Conservation (phyloP, 1,140 invertebrate genomes). For the Achatina immaculata region DNA sequence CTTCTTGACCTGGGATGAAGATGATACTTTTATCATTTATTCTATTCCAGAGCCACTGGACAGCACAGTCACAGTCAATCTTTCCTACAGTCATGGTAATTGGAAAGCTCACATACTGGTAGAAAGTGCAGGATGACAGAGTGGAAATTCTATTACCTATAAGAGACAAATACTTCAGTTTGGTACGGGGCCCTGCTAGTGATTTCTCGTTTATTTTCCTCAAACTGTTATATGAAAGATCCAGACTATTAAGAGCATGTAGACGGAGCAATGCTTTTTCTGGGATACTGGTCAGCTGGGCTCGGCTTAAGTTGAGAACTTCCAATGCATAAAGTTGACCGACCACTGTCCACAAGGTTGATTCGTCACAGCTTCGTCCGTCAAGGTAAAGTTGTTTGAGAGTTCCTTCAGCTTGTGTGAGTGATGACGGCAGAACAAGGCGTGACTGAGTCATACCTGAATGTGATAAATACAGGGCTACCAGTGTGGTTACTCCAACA, state of each 20-base stretch:
- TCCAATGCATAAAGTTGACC: neutral
- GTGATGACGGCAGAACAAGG: neutral
- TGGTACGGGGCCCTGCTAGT: neutral
- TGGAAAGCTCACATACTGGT: conserved; percentile 9
- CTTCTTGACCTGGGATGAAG: neutral
- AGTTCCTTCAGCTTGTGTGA: neutral
- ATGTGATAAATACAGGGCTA: neutral
- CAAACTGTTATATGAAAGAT: conserved; percentile 3
- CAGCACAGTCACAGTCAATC: conserved; percentile 8
- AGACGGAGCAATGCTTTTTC: neutral
- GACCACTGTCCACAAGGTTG: neutral
- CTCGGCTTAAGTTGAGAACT: neutral
- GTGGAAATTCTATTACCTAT: neutral
- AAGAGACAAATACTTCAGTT: neutral
- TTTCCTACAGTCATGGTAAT: neutral
- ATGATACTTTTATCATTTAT: neutral
- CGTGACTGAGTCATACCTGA: too few relatives aligned
- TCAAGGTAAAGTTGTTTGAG: neutral
- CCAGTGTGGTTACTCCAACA: neutral
- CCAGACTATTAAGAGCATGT: neutral
- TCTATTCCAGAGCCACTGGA: neutral
- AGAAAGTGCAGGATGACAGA: conserved; percentile 3
- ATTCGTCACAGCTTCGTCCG: neutral
- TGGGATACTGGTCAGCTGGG: neutral
- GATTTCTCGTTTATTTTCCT: neutral